Percentiles rank a stretch among this genome's conserved stretches.
These are phyloP conservation scores for Stomatorhinus ivindoensis DNA, from an alignment of 2,113 vertebrate species.

Conservation along the genomic window DNA sequence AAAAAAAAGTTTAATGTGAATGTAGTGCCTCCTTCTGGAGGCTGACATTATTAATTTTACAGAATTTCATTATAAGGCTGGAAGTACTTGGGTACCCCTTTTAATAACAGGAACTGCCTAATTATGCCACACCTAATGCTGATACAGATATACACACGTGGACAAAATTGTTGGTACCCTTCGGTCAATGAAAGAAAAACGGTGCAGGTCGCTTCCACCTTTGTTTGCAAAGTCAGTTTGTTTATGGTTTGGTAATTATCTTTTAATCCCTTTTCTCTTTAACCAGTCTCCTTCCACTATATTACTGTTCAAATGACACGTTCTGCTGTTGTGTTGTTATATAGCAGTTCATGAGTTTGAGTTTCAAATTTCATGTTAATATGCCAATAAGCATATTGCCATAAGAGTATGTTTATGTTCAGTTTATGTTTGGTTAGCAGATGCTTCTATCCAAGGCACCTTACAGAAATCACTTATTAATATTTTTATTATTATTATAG, in stretches of 20 bases:
- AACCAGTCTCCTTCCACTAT: background rate
- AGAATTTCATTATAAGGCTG: background rate
- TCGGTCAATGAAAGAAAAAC: too few relatives aligned
- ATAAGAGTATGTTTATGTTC: too few relatives aligned
- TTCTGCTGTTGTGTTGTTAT: background rate
- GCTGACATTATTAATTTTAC: background rate
- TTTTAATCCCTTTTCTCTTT: background rate
- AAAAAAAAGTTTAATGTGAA: background rate
- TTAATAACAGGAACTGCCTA: background rate
- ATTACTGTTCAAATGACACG: background rate
- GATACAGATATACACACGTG: background rate
- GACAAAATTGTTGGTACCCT: too few relatives aligned
- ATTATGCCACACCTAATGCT: background rate
- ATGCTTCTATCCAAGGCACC: too few relatives aligned
- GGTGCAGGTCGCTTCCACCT: too few relatives aligned
- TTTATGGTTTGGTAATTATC: background rate
- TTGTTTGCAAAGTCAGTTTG: too few relatives aligned
- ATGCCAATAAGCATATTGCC: too few relatives aligned
- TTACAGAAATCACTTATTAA: background rate
- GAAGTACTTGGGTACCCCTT: background rate
- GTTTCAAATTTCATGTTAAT: too few relatives aligned
- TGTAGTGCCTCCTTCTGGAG: background rate
- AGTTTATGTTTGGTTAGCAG: too few relatives aligned
- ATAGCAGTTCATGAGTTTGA: background rate
- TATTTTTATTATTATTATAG: too few relatives aligned